A percentile compares a stretch with the other conserved stretches of the same genome.
These are phyloP conservation scores for Aspidapion aeneum DNA, from an alignment of 2,888 invertebrate species.

Conservation along the genomic window DNA sequence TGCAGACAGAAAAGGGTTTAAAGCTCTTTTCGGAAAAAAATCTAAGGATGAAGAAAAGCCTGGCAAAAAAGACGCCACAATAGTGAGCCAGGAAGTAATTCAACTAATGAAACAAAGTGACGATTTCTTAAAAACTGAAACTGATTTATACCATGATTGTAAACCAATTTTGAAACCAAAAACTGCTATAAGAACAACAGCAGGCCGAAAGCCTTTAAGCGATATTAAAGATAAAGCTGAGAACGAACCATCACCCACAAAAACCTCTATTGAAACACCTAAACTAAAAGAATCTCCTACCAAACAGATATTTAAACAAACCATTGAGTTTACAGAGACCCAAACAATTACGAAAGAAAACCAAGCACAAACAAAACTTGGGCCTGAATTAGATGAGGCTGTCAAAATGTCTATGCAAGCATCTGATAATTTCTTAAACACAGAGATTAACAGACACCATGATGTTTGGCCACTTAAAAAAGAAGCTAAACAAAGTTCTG, in stretches of 20 bases:
- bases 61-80: constrained; percentile 7
- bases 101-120: constrained; percentile 16
- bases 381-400: not conserved
- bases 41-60: constrained; percentile 9
- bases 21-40: constrained; percentile 36
- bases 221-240: not conserved
- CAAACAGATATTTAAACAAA: not conserved
- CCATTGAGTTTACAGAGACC: not conserved
- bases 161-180: constrained; percentile 16
- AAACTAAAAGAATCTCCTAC: not conserved
- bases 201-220: not conserved
- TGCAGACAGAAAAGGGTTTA: constrained; percentile 25
- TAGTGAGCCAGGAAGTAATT: constrained; percentile 12
- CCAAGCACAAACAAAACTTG: not conserved
- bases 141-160: constrained; percentile 27
- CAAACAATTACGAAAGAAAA: not conserved
- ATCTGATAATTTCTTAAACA: constrained; percentile 24
- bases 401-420: constrained; percentile 21
- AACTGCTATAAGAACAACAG: not conserved
- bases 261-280: not conserved
- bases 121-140: constrained; percentile 23
- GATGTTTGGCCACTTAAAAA: constrained; percentile 23
- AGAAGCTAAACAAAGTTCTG: not conserved
- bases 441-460: constrained; percentile 28
- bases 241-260: not conserved